These are phyloP conservation scores for Aleiodes alternator DNA, from an alignment of 2,888 invertebrate genomes.

Conservation along the genomic window DNA sequence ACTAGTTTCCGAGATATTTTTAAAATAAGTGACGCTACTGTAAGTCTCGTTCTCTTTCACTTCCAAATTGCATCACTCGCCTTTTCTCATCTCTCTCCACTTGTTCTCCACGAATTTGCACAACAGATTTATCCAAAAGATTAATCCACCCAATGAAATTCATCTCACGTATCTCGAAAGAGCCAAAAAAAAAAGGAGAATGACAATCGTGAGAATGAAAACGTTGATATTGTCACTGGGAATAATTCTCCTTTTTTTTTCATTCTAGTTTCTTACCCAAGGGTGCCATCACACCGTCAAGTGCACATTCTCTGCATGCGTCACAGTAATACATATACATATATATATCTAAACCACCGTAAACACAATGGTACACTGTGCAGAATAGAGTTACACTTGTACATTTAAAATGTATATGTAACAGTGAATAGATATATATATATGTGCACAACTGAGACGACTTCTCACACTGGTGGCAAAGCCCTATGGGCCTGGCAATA, in stretches of 20 bases:
- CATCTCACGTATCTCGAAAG: constrained; percentile 19
- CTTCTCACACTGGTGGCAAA: constrained; percentile 65
- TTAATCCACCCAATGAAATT: constrained; percentile 27
- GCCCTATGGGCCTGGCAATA: constrained; percentile 70
- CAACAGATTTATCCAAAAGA: constrained; percentile 20
- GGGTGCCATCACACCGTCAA: constrained; percentile 67
- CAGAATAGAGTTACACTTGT: constrained; percentile 27
- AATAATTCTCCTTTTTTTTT: constrained; percentile 20
- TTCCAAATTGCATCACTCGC: constrained; percentile 36
- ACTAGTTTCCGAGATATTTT: too few relatives aligned
- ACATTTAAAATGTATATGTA: constrained; percentile 27
- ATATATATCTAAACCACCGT: constrained; percentile 54
- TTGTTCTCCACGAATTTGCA: background rate
- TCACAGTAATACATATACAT: constrained; percentile 39
- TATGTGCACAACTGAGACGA: constrained; percentile 52
- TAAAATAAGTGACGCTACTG: too few relatives aligned
- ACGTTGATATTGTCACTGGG: constrained; percentile 36
- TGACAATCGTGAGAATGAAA: constrained; percentile 33
- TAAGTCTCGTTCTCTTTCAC: constrained; percentile 31
- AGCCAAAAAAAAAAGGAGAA: background rate
- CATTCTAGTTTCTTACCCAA: constrained; percentile 56
- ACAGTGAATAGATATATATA: constrained; percentile 10
- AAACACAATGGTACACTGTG: constrained; percentile 62
- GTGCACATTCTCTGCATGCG: constrained; percentile 58
- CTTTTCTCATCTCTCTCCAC: background rate